These are phyloP conservation scores for Calidris pygmaea DNA, from an alignment of 2,113 vertebrate species.

Conservation along the genomic window DNA sequence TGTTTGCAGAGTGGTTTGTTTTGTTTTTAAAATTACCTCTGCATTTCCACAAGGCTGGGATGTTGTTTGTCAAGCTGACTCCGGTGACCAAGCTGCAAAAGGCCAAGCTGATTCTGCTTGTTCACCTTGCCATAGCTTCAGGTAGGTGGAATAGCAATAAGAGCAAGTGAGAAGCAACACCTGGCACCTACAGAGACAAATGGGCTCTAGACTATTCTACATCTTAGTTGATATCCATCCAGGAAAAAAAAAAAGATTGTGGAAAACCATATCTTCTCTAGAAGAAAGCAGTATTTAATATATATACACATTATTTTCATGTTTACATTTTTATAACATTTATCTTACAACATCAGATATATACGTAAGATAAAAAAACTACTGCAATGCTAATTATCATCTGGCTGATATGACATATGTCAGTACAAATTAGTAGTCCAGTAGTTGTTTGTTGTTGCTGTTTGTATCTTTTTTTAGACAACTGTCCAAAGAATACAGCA, in stretches of 20 bases:
- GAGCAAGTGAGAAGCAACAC: not conserved
- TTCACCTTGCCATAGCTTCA: constrained; percentile 12
- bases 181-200: not conserved
- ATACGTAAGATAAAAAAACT: not conserved
- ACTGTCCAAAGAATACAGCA: not conserved
- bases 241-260: not conserved
- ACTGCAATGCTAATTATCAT: not conserved
- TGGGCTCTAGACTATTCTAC: not conserved
- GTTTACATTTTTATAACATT: not conserved
- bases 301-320: not conserved
- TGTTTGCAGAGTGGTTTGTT: not conserved
- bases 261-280: not conserved
- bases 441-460: not conserved
- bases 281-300: not conserved
- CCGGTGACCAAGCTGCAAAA: not conserved
- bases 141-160: not conserved
- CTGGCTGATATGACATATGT: not conserved
- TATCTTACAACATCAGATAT: not conserved
- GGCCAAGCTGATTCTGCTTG: not conserved
- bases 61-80: not conserved
- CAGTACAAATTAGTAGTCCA: not conserved
- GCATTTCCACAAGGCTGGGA: not conserved
- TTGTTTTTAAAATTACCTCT: not conserved
- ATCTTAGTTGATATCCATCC: not conserved
- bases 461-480: not conserved